Evolutionary conservation across 2,113 vertebrate species (phyloP), one percentile per base, ranked within the genome.

Genomic region (Clarias magur): DNA sequence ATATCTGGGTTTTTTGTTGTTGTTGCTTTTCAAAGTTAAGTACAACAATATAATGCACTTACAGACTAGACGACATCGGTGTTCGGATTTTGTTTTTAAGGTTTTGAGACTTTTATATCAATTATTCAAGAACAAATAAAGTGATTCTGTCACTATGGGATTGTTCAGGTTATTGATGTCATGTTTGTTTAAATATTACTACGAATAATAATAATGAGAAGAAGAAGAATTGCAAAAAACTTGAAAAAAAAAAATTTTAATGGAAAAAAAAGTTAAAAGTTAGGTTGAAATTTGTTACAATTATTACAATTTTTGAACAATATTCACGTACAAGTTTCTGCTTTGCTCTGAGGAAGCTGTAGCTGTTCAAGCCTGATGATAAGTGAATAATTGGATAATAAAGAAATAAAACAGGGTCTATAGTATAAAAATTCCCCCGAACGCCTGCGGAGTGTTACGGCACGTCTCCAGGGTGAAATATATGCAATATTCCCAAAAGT

Each of bases 401-500:
- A 81, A 62, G 19, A 81, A 86, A 86, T 19, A 23, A 38, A 86
- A 65, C 59, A n/a, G n/a, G 1, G 53, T 70, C 19, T 59, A 23
- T 21, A 62, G 27, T 15, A 56, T 78, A 8, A 56, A 27, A 53
- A 65, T 27, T 68, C n/a, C 65, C 65, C 38, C 7, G 62, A 56
- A 84, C 53, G 76, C 38, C 25, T 3, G 27, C 48, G 56, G 30
- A 76, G 79, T 56, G 48, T 76, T 86, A 86, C 53, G 80, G 82
- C 17, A 82, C 42, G 57, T 88, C 80, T 86, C 75, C 53, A 30
- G 70, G 54, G 67, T 82, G 81, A 88, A 88, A 86, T 82, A 82
- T 80, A 85, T 79, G 82, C 82, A 88, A 90, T 85, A 84, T 88
- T 86, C 86, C 88, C 88, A 84, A 88, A 88, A 86, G 79, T 82